A percentile compares a stretch with the other conserved stretches of the same genome.
Conservation (phyloP, 2,888 invertebrate genomes). For the Anticlea derivata region DNA sequence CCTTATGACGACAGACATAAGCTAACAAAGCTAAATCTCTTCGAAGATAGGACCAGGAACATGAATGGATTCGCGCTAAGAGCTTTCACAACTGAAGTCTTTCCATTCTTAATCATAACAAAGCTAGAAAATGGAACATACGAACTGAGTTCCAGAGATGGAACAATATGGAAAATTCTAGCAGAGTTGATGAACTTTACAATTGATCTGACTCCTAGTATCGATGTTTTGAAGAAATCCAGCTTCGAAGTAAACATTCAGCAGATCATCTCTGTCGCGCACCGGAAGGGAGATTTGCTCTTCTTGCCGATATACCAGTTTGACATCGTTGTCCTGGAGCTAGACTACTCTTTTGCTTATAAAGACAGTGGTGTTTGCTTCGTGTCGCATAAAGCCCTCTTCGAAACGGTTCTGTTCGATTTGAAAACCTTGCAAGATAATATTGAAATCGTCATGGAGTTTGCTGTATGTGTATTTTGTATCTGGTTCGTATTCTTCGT, state of each 20-base stretch:
- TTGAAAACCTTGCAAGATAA: conserved; percentile 49
- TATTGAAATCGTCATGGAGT: conserved; percentile 43
- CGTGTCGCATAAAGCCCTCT: conserved; percentile 62
- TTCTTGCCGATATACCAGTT: conserved; percentile 68
- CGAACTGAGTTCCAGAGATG: conserved; percentile 59
- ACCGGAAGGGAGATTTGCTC: conserved; percentile 63
- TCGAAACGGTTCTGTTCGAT: conserved; percentile 64
- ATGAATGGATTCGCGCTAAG: conserved; percentile 58
- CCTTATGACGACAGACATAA: conserved; percentile 38
- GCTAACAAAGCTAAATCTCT: conserved; percentile 43
- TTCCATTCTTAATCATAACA: conserved; percentile 56
- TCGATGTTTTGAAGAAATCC: conserved; percentile 50
- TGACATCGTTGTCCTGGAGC: conserved; percentile 60
- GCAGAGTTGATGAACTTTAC: conserved; percentile 64
- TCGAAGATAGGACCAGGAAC: conserved; percentile 60
- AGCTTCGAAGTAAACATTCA: conserved; percentile 58
- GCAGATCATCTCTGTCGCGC: conserved; percentile 58
- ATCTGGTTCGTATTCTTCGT: conserved; percentile 65
- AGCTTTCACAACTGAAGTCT: conserved; percentile 49
- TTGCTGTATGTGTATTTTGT: conserved; percentile 53
- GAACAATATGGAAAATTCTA: conserved; percentile 64
- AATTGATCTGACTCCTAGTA: conserved; percentile 56
- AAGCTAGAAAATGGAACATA: conserved; percentile 51
- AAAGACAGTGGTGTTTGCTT: conserved; percentile 73
- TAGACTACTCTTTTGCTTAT: conserved; percentile 61